phyloP scores from a whole-genome alignment of 2,888 invertebrate species.

The Drosophila lacicola region DNA sequence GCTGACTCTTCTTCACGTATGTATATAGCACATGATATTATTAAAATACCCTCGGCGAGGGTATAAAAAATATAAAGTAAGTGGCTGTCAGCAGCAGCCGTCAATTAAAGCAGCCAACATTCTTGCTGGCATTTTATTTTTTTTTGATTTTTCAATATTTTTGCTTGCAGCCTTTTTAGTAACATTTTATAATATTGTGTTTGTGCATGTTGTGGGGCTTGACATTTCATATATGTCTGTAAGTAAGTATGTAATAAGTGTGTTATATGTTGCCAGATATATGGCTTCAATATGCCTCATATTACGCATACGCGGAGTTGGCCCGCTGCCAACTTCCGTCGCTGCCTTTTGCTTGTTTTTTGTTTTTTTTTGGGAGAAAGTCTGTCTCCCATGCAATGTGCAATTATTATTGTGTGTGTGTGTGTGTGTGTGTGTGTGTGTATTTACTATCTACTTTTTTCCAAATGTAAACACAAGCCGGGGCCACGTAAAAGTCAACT shows the following conservation, averaged over 20 bases:
- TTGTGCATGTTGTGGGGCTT: background rate
- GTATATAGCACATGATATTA: too few relatives aligned
- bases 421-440: conserved; percentile 25
- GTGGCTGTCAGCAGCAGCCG: background rate
- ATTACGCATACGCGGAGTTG: conserved; percentile 72
- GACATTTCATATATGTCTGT: background rate
- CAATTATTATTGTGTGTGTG: conserved; percentile 42
- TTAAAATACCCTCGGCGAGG: background rate
- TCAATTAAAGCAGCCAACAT: conserved; percentile 24
- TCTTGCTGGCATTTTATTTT: conserved; percentile 18
- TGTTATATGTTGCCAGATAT: conserved; percentile 10
- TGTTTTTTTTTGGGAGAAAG: conserved; percentile 66
- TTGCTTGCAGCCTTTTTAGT: conserved; percentile 14
- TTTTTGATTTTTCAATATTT: background rate
- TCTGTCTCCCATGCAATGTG: conserved; percentile 55
- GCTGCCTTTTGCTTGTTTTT: conserved; percentile 20
- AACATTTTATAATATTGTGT: conserved; percentile 10
- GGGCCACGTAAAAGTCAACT: conserved; percentile 33
- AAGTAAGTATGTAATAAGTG: background rate
- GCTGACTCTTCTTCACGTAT: too few relatives aligned
- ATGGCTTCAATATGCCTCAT: conserved; percentile 28
- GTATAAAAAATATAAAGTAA: conserved; percentile 8
- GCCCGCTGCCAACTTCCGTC: conserved; percentile 66
- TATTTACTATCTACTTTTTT: conserved; percentile 47
- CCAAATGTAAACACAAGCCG: conserved; percentile 61